Percentiles rank a stretch among this genome's conserved stretches.
These are phyloP conservation scores for Craseonycteris thonglongyai DNA, from an alignment of 2,113 vertebrate genomes.

Conservation along the genomic window DNA sequence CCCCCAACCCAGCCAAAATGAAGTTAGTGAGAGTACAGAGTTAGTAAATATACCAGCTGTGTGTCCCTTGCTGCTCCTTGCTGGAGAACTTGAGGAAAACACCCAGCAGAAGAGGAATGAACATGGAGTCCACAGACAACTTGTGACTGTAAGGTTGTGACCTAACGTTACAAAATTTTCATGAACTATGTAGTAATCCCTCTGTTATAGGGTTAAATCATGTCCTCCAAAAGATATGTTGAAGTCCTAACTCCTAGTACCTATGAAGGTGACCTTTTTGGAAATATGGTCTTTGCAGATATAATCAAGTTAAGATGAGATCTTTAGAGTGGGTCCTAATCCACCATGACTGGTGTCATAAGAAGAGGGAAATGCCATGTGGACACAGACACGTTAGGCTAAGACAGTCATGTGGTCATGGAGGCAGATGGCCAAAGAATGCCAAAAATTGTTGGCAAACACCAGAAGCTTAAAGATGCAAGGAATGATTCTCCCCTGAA, in stretches of 20 bases:
- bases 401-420: rapidly evolving
- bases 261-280: not conserved
- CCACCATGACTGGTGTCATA: not conserved
- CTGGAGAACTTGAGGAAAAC: not conserved
- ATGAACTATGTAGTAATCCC: not conserved
- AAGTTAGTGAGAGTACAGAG: not conserved
- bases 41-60: not conserved
- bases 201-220: not conserved
- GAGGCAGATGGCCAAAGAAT: not conserved
- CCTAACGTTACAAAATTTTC: not conserved
- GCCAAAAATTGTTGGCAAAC: not conserved
- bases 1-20: not conserved
- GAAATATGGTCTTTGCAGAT: not conserved
- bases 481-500: not conserved
- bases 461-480: not conserved
- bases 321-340: not conserved
- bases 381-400: not conserved
- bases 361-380: not conserved
- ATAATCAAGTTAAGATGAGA: not conserved
- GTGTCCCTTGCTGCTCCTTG: no score
- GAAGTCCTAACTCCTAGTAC: not conserved
- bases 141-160: not conserved
- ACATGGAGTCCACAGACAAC: not conserved
- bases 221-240: not conserved
- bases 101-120: not conserved